Evolutionary conservation across 2,888 invertebrate genomes (phyloP), one percentile per base, ranked within the genome.

Genomic region (Megalurothrips usitatus): DNA sequence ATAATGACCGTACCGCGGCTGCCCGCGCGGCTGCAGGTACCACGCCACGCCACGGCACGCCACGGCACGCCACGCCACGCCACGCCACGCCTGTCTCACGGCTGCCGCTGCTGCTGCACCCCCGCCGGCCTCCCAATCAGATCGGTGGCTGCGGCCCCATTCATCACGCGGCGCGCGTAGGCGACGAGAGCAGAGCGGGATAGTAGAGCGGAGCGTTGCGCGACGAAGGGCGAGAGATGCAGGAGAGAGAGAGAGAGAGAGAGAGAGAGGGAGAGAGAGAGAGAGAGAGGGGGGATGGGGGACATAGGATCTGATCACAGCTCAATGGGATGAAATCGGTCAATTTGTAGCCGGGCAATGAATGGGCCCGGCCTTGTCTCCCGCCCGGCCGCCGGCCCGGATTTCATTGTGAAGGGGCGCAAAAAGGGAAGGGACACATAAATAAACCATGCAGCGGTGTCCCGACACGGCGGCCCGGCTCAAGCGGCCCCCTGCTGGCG

Each of bases 281-380:
- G 14, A 14, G 58, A 58, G 14, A 58, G 58, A 0, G n/a, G 0
- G 2, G n/a, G 58, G 19, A 2, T 6, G 58, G 58, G n/a, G 58
- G 58, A 14, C 6, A 17, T 11, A n/a, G n/a, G 58, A 14, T 14
- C 58, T 58, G 26, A 75, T 75, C 68, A 12, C 68, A 23, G 68
- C 68, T 75, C 68, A 75, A 75, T 75, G 68, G 68, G 68, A 75
- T 75, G 23, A 75, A 75, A 75, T 26, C 26, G 68, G 68, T 75
- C 68, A 75, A 75, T 75, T 75, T 75, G 68, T 75, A 75, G 68
- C 68, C 68, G 26, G 68, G 58, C 58, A 58, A 58, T 58, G 58
- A 26, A 23, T 26, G 68, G 68, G 23, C 26, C 11, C 8, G 68
- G 8, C 68, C 68, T 23, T 75, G 23, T 58, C 58, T 58, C n/a